Base-by-base conservation (phyloP, 2,113 vertebrate genomes). In the Datnioides undecimradiatus region DNA sequence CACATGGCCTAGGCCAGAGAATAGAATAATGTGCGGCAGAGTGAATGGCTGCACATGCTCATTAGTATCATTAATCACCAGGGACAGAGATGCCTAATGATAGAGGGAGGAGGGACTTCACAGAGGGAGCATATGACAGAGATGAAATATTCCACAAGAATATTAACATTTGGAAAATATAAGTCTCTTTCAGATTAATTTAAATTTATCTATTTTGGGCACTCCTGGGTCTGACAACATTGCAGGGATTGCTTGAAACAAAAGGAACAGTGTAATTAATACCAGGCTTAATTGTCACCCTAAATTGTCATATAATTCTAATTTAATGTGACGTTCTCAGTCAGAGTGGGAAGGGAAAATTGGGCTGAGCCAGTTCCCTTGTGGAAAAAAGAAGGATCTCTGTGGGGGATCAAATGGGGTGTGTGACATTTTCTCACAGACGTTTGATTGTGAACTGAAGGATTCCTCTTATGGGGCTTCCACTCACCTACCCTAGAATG, bases 1-100 rank as follows among this genome's bases (percentile, higher is more conserved):
- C 79, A 89, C 87, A 92, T 83, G 82, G 87, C 83, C 71, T 17
- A 31, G 87, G 80, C 85, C 83, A 92, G 80, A 80, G 76, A 85
- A 90, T 60, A 90, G 77, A 92, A 92, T 90, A 87, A 91, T 85
- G 83, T 86, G 79, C 82, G 85, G 82, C 85, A 75, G 85, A 90
- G 90, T 88, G 90, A 93, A 84, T 86, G 87, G 91, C 86, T 90
- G 89, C 91, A 89, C 90, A 89, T 89, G 88, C 92, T 93, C 93
- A 92, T 93, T 93, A 92, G 90, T 87, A 75, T 92, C 92, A 92
- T 93, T 94, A 92, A 93, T 95, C 93, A 93, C 77, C 54, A 45
- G 90, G 80, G 91, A 87, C 89, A 89, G 90, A 88, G 80, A 91
- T 78, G 88, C 83, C 83, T 91, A 90, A 90, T 79, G 92, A 91